These are phyloP conservation scores for Nyleta sp. DNA, from an alignment of 2,888 invertebrate species.

Conservation along the genomic window DNA sequence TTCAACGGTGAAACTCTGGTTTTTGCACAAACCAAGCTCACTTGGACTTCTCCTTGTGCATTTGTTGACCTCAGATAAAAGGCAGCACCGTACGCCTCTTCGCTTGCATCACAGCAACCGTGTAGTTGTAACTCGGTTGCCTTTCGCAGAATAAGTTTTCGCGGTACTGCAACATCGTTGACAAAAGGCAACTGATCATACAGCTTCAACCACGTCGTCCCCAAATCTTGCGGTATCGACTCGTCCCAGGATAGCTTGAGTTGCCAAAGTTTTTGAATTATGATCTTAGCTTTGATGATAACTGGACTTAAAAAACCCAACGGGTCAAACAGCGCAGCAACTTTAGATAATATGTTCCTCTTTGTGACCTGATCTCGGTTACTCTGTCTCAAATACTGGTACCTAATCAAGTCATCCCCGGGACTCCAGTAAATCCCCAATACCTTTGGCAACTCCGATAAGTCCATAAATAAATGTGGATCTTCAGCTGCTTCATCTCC, in stretches of 20 bases:
- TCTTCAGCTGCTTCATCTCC: neutral
- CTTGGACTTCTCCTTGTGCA: neutral
- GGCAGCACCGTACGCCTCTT: constrained; percentile 1
- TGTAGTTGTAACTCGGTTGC: neutral
- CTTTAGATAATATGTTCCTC: constrained; percentile 45
- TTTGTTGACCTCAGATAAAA: neutral
- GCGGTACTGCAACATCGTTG: neutral
- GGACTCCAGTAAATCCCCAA: constrained; percentile 50
- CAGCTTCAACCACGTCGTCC: neutral
- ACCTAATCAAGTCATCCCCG: constrained; percentile 19
- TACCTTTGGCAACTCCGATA: constrained; percentile 26
- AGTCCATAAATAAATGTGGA: neutral
- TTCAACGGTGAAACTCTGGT: neutral
- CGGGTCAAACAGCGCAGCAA: constrained; percentile 50
- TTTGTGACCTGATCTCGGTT: constrained; percentile 20
- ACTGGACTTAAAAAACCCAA: constrained; percentile 51
- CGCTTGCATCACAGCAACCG: constrained; percentile 28
- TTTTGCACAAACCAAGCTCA: neutral
- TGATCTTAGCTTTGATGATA: constrained; percentile 44
- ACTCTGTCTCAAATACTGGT: neutral
- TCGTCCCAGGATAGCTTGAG: constrained; percentile 21
- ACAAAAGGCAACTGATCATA: neutral
- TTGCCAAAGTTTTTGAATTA: constrained; percentile 50
- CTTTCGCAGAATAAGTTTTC: neutral
- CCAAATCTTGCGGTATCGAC: constrained; percentile 3